Conservation (phyloP, 2,888 invertebrate species). For the Himalopsyche japonica region DNA sequence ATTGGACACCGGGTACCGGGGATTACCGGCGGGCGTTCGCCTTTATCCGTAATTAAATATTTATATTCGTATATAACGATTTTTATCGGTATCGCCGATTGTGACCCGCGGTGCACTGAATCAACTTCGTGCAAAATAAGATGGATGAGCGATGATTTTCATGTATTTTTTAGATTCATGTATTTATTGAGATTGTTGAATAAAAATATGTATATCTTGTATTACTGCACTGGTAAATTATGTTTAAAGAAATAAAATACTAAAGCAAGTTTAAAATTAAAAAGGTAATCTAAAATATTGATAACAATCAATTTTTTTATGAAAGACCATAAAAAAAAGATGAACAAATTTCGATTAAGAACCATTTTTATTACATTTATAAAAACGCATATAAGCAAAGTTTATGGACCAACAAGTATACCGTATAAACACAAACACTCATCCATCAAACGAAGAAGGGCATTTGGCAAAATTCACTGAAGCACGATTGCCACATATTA, state of each 20-base stretch:
- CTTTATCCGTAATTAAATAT: slow-evolving; percentile 48
- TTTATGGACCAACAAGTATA: no score
- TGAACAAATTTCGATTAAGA: neutral
- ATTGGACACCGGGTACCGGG: neutral
- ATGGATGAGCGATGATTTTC: neutral
- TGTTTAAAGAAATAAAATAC: no score
- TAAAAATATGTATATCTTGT: no score
- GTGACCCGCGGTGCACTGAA: neutral
- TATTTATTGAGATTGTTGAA: no score
- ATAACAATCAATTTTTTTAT: no score
- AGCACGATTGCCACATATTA: neutral
- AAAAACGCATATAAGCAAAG: no score
- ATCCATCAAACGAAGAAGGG: neutral
- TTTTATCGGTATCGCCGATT: slow-evolving; percentile 7
- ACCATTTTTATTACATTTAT: no score
- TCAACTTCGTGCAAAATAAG: neutral
- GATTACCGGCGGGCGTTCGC: neutral
- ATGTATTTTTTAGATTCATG: no score
- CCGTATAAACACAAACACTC: neutral
- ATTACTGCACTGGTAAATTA: no score
- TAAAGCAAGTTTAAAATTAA: no score
- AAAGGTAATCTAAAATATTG: no score
- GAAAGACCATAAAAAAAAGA: neutral
- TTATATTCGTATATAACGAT: slow-evolving; percentile 50
- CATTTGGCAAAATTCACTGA: neutral